Evolutionary conservation across 2,797 vertebrate species (phyloP).

Genomic region (Chrysocyon brachyurus): DNA sequence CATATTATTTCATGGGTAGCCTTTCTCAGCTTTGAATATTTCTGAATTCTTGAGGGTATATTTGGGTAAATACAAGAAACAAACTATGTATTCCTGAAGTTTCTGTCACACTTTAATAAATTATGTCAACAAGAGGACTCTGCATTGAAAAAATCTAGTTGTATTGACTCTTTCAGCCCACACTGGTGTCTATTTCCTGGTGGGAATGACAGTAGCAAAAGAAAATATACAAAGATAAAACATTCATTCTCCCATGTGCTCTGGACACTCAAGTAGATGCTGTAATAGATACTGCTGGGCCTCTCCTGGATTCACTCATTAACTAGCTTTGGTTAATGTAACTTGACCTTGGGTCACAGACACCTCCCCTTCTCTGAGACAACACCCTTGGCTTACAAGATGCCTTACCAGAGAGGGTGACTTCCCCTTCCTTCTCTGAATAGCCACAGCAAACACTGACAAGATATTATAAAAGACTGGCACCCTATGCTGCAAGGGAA

Average conservation of each 20-base stretch:
- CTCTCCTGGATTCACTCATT: no score
- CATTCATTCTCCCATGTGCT: neutral
- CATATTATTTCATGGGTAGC: neutral
- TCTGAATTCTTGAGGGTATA: neutral
- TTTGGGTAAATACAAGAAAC: neutral
- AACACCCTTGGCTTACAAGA: neutral
- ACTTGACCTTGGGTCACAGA: neutral
- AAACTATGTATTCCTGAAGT: neutral
- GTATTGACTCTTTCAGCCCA: neutral
- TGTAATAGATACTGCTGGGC: neutral
- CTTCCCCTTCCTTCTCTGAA: neutral
- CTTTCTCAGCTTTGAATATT: neutral
- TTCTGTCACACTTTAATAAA: neutral
- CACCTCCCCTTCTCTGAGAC: neutral
- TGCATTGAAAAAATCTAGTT: neutral
- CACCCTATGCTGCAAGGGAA: neutral
- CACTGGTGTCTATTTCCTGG: neutral
- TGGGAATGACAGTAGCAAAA: neutral
- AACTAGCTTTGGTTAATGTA: no score
- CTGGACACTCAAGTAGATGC: no score
- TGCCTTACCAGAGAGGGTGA: neutral
- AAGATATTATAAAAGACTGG: neutral
- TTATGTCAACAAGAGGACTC: neutral
- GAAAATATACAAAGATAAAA: neutral
- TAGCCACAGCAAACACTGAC: neutral